A percentile compares a stretch with the other conserved stretches of the same genome.
Conservation (phyloP, 2,888 invertebrate species). For the Osedax frankpressi region DNA sequence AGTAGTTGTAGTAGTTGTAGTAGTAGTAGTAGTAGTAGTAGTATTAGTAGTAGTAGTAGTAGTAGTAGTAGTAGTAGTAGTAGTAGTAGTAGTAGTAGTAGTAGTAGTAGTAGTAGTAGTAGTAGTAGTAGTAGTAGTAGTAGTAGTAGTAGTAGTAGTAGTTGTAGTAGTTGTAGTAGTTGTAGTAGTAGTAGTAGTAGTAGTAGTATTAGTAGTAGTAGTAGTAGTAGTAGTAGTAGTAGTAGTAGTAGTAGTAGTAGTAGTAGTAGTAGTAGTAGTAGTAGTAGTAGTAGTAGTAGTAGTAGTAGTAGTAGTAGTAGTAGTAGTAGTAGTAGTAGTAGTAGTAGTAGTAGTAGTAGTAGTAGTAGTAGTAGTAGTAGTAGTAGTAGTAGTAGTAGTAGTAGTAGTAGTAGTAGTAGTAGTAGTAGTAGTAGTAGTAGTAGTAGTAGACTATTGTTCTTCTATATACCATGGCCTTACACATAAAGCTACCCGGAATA, state of each 20-base stretch:
- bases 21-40: constrained; percentile 21
- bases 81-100: constrained; percentile 17
- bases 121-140: constrained; percentile 8
- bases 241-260: constrained; percentile 23
- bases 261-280: constrained; percentile 25
- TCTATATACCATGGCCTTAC: no score
- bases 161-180: neutral
- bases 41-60: constrained; percentile 17
- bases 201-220: constrained; percentile 24
- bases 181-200: constrained; percentile 17
- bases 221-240: constrained; percentile 24
- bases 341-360: constrained; percentile 21
- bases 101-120: constrained; percentile 17
- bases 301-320: constrained; percentile 11
- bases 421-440: constrained; percentile 17
- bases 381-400: constrained; percentile 17
- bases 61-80: constrained; percentile 17
- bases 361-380: constrained; percentile 18
- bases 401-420: constrained; percentile 17
- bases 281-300: constrained; percentile 23
- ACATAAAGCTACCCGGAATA: no score
- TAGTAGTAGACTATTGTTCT: constrained; percentile 12
- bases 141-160: neutral
- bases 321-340: constrained; percentile 21
- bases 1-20: constrained; percentile 21